phyloP scores from a whole-genome alignment of 2,113 vertebrate genomes.

The Genyomyrus donnyi region DNA sequence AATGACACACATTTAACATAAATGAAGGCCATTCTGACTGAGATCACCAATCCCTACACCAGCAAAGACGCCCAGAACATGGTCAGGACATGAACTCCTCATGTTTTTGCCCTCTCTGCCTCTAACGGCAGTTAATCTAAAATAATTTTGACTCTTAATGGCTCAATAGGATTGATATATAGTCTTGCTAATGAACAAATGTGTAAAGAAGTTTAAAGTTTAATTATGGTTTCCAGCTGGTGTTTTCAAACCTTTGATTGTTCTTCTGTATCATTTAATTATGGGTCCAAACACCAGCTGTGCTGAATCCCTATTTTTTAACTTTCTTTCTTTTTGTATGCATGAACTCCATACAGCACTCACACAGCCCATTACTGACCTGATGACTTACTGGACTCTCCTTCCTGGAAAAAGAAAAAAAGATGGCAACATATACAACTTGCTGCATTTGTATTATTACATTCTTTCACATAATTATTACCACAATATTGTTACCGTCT shows the following conservation, averaged over 20 bases:
- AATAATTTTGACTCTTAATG: background rate
- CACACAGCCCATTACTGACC: background rate
- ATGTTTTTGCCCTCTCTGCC: background rate
- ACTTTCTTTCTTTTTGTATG: background rate
- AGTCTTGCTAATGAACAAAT: background rate
- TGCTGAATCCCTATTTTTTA: background rate
- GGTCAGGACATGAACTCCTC: background rate
- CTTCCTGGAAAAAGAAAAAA: slow-evolving; percentile 3
- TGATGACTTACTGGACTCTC: background rate
- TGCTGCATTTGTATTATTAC: background rate
- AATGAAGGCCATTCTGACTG: background rate
- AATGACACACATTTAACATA: background rate
- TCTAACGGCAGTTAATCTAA: background rate
- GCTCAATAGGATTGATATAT: background rate
- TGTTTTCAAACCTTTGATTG: background rate
- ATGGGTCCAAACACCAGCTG: background rate
- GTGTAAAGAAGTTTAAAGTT: background rate
- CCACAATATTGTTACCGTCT: slow-evolving; percentile 24
- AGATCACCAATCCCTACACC: background rate
- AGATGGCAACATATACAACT: background rate
- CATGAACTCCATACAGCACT: background rate
- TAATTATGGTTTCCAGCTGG: background rate
- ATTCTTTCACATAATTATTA: background rate
- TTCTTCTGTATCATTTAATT: background rate
- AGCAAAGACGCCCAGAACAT: background rate